Base-by-base conservation (phyloP, 2,888 invertebrate genomes). In the Hirtodrosophila duncani region DNA sequence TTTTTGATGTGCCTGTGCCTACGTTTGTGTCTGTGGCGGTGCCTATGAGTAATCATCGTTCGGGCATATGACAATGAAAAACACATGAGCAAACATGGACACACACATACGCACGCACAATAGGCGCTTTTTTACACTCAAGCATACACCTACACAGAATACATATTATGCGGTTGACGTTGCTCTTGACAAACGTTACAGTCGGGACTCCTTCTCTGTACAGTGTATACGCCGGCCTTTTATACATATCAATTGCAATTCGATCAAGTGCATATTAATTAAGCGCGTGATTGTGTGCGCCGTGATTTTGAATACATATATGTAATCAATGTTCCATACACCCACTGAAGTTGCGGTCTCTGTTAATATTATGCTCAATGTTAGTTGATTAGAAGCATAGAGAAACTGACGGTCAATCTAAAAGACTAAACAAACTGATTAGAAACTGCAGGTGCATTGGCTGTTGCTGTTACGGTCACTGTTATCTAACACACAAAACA, bases 31-130 rank as follows among this genome's bases (percentile, higher is more conserved):
- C 14, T 37, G 23, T 20, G 17, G 16, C 23, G 50, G 29, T 31
- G 31, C 26, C 31, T 57, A 58, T 56, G 55, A 56, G 49, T 56
- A 59, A 56, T 58, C 29, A n/a, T n/a, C n/a, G n/a, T n/a, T 33
- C 34, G 21, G 50, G 50, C 38, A 18, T 53, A 67, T 75, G 72
- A 71, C 75, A 70, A 70, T 70, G 79, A 67, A 66, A 64, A 45
- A 39, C 77, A 64, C 24, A 52, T 71, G 68, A 71, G 41, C 43
- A 71, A 67, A 71, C 67, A 68, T 10, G 46, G 34, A 44, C 23
- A 36, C 10, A 49, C 17, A 34, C 23, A 34, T 17, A 10, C 9
- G 23, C 23, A 27, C 16, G 20, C 26, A 36, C 7, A 11, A 18
- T 16, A 24, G 18, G 21, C 30, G 17, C 20, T 10, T 33, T n/a